Evolutionary conservation across 1,140 invertebrate genomes (phyloP), one percentile per base, ranked within the genome.

Genomic region (Solenopsis fugax): DNA sequence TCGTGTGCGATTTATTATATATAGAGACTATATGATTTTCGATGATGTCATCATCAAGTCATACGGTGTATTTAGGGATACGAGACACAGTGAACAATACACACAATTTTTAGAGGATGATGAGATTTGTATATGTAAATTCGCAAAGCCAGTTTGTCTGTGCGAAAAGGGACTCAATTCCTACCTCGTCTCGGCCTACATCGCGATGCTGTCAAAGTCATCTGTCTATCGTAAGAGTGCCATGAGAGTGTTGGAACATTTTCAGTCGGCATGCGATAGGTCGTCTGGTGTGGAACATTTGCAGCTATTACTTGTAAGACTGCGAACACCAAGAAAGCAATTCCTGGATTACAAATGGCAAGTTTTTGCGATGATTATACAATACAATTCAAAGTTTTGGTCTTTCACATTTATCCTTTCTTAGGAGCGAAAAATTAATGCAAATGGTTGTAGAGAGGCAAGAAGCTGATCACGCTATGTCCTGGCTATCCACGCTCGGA

Each of bases 401-500:
- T 58, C 6, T 72, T 50, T 60, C 24, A 58, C 12, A 67, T 81
- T 84, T 77, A 75, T 67, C 29, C 18, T 62, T 58, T 92, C 91
- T 82, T 54, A 96, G 95, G 95, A 95, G 93, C 88, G 85, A 95
- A 52, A 95, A 71, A 89, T 90, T 95, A 54, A 94, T 88, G 54
- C 76, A 85, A 80, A 95, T 96, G 90, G 95, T 95, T 34, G 95
- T 95, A 95, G 97, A 98, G 95, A 95, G 96, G 88, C 96, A 97
- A 88, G 97, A 98, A 95, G 95, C 98, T 87, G 98, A 98, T 93
- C 96, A 98, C 95, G 96, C 97, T 10, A 97, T 99, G 96, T 98
- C 98, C 4, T 99, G 98, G 98, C 95, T 99, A 4, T 99, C 98
- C n/a, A 99, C 99, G 1, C 96, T 99, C 16, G 99, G 99, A 69